These are phyloP conservation scores for Galleria mellonella DNA, from an alignment of 1,140 invertebrate genomes.

Conservation along the genomic window DNA sequence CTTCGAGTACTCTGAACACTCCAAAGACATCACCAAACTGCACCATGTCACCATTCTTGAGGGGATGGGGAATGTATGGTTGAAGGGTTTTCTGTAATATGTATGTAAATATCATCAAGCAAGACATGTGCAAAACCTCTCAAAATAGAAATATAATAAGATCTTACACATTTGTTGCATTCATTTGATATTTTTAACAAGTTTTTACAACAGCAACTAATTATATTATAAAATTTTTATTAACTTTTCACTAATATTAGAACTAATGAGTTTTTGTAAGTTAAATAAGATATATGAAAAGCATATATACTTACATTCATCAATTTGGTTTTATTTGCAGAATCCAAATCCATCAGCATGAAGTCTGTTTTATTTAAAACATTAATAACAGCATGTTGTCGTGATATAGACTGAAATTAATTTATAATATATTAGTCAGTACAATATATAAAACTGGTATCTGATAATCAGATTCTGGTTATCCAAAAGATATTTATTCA, in stretches of 20 bases:
- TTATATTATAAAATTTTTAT: no score
- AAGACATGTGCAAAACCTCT: background rate
- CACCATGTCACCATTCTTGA: constrained; percentile 52
- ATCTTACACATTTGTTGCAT: no score
- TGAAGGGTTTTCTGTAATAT: constrained; percentile 44
- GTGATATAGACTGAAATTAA: constrained; percentile 54
- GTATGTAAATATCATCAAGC: background rate
- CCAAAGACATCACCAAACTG: constrained; percentile 58
- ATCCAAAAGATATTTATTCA: no score
- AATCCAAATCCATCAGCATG: constrained; percentile 62
- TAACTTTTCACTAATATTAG: no score
- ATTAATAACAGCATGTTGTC: constrained; percentile 64
- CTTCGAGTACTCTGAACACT: constrained; percentile 46
- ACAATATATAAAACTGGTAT: no score
- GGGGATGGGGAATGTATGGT: constrained; percentile 45
- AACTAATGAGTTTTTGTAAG: no score
- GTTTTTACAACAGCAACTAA: no score
- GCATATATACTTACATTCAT: constrained; percentile 40
- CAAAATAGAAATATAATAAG: background rate
- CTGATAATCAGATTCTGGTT: no score
- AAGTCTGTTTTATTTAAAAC: constrained; percentile 39
- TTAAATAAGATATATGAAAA: no score
- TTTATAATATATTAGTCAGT: background rate
- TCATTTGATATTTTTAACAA: no score
- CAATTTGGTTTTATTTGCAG: constrained; percentile 58